phyloP scores from a whole-genome alignment of 2,113 vertebrate species.

The Solea solea region DNA sequence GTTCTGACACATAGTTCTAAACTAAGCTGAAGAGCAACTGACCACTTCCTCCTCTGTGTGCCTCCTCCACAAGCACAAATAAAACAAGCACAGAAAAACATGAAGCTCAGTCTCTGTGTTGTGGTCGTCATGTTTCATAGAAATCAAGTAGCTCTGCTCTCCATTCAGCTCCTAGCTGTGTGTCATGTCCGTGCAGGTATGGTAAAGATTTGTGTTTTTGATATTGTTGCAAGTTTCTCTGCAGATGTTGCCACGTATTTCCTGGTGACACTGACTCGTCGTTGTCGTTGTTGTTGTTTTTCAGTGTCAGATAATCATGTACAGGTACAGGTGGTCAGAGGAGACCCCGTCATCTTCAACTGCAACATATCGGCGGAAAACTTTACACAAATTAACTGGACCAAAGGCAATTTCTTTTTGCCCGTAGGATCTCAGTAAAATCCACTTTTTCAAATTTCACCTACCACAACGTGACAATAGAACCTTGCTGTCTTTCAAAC shows the following conservation, averaged over 20 bases:
- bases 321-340: slow-evolving; percentile 6
- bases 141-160: slow-evolving; percentile 31
- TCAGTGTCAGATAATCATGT: background rate
- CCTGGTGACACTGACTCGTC: background rate
- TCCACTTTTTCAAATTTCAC: slow-evolving; percentile 1
- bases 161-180: background rate
- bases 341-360: background rate
- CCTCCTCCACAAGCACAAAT: background rate
- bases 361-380: background rate
- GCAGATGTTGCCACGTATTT: background rate
- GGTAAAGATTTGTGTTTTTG: slow-evolving; percentile 2
- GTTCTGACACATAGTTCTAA: no score
- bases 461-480: slow-evolving; percentile 23
- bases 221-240: background rate
- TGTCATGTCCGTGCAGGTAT: slow-evolving; percentile 35
- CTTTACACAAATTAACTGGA: slow-evolving; percentile 9
- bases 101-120: background rate
- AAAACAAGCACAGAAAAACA: no score
- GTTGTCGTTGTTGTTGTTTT: background rate
- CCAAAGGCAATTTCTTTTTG: background rate
- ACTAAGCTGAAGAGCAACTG: background rate
- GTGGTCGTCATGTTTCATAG: slow-evolving; percentile 14
- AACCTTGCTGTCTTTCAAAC: background rate
- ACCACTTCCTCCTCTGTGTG: slow-evolving; percentile 14
- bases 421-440: fast-evolving